phyloP scores from a whole-genome alignment of 2,888 invertebrate genomes.

The Drosophila emarginata region DNA sequence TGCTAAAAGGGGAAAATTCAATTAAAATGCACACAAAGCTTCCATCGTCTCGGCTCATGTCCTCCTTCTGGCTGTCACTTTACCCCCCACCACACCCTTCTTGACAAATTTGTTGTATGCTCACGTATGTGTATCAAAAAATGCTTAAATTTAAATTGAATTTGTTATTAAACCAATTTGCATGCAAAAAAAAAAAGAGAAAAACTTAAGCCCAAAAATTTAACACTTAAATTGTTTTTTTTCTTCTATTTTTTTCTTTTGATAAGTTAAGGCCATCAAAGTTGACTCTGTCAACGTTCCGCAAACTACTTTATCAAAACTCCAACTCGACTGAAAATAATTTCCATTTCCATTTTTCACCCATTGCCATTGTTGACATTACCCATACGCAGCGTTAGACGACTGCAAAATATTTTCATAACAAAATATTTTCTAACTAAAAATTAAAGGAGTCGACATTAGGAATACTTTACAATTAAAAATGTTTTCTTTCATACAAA shows the following conservation, averaged over 20 bases:
- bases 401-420: conserved; percentile 3
- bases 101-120: conserved; percentile 41
- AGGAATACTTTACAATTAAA: background rate
- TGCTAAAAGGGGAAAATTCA: conserved; percentile 57
- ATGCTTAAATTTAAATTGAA: conserved; percentile 69
- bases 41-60: conserved; percentile 52
- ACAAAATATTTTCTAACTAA: background rate
- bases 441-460: background rate
- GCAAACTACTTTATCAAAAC: conserved; percentile 8
- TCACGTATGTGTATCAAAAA: conserved; percentile 66
- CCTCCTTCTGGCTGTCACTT: background rate
- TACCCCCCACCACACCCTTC: background rate
- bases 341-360: conserved; percentile 20
- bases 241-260: background rate
- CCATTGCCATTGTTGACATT: conserved; percentile 32
- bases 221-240: background rate
- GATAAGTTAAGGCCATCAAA: conserved; percentile 2
- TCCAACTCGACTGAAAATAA: conserved; percentile 23
- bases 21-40: conserved; percentile 75
- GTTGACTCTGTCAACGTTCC: conserved; percentile 5
- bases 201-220: background rate
- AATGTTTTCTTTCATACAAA: no score
- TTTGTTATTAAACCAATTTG: conserved; percentile 72
- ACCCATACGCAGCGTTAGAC: conserved; percentile 50
- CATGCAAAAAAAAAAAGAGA: conserved; percentile 33